A percentile compares a stretch with the other conserved stretches of the same genome.
Conservation (phyloP, 2,888 invertebrate genomes). For the Lepidochitona cinerea region DNA sequence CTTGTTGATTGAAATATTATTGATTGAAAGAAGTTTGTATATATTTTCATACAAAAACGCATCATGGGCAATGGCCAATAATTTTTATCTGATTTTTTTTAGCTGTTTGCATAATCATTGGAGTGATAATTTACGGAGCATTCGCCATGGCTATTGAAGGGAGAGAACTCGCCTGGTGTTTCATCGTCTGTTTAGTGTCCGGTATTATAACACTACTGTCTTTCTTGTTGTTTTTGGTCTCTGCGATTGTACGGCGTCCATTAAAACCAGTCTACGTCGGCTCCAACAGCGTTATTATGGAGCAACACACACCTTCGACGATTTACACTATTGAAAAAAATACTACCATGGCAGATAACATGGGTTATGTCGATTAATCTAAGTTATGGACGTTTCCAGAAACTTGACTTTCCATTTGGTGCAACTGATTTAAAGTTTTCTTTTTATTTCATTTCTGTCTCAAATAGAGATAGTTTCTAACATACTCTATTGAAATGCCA, state of each 20-base stretch:
- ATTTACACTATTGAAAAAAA: background rate
- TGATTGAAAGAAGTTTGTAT: no score
- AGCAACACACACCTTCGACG: background rate
- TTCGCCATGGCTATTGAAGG: conserved; percentile 33
- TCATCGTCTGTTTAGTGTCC: conserved; percentile 48
- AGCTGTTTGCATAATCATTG: conserved; percentile 47
- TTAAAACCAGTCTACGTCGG: background rate
- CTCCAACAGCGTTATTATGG: background rate
- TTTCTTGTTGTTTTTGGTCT: conserved; percentile 48
- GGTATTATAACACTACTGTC: conserved; percentile 44
- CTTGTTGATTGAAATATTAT: no score
- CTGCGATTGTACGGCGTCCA: conserved; percentile 44
- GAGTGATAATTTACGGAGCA: conserved; percentile 49
- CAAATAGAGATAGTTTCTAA: no score
- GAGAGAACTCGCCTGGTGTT: conserved; percentile 48
- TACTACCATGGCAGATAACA: background rate
- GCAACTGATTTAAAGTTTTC: no score
- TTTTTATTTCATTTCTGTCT: no score
- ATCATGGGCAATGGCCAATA: no score
- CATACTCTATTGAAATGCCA: no score
- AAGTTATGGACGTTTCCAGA: no score
- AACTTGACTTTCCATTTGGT: no score
- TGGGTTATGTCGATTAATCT: background rate
- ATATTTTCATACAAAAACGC: no score
- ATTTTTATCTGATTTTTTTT: conserved; percentile 20